Conservation (phyloP, 2,888 invertebrate species). For the Thymelicus sylvestris region DNA sequence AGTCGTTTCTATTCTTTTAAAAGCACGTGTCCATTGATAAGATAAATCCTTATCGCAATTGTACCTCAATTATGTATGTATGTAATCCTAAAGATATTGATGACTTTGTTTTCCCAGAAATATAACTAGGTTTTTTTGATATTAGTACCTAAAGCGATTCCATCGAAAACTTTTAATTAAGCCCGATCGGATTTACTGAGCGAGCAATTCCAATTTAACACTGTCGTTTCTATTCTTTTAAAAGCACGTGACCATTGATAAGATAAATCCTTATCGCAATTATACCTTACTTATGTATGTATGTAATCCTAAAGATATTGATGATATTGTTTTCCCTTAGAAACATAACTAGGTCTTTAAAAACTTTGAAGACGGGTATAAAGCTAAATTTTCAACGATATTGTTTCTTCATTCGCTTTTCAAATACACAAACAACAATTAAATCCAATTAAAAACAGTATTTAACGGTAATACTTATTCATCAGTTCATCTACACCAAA, state of each 20-base stretch:
- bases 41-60: background rate
- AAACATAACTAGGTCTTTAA: too few species aligned
- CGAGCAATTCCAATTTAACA: background rate
- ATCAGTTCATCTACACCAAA: background rate
- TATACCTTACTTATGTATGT: too few species aligned
- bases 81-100: too few species aligned
- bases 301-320: too few species aligned
- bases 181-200: background rate
- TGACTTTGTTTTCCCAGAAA: too few species aligned
- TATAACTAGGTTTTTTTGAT: too few species aligned
- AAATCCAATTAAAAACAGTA: background rate
- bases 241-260: background rate
- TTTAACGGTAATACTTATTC: background rate
- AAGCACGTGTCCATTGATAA: background rate
- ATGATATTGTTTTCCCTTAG: too few species aligned
- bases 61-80: too few species aligned
- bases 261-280: background rate
- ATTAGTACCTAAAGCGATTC: too few species aligned
- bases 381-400: too few species aligned
- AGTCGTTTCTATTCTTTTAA: background rate
- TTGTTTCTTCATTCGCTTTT: too few species aligned
- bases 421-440: too few species aligned
- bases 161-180: background rate
- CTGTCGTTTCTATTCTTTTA: background rate
- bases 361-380: background rate